Evolutionary conservation across 1,140 invertebrate species (phyloP).

Genomic region (Pogonognathellus flavescens): DNA sequence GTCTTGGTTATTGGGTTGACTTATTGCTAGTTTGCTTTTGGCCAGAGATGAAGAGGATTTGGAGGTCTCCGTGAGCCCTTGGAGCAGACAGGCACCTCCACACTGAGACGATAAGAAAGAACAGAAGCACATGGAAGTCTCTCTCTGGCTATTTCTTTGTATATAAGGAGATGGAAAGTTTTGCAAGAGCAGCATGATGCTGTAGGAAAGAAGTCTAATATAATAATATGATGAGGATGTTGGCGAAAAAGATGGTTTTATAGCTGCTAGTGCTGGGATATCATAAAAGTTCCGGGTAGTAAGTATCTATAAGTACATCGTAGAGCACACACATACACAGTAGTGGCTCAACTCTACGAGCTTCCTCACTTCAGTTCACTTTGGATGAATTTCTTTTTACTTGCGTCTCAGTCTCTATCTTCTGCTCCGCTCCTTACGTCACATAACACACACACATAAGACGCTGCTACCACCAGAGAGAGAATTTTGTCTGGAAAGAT

Average conservation of each 20-base stretch:
- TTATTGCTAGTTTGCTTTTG: conserved; percentile 13
- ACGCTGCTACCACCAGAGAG: background rate
- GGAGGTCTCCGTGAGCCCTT: conserved; percentile 3
- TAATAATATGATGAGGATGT: conserved; percentile 56
- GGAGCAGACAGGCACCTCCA: background rate
- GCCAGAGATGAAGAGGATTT: background rate
- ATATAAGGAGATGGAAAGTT: background rate
- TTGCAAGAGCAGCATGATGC: background rate
- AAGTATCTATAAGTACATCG: conserved; percentile 42
- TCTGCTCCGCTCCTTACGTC: conserved; percentile 5
- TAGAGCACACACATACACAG: conserved; percentile 13
- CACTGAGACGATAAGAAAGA: background rate
- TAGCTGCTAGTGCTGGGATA: conserved; percentile 43
- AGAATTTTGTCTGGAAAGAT: background rate
- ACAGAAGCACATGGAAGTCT: background rate
- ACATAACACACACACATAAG: background rate
- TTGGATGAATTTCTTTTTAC: conserved; percentile 9
- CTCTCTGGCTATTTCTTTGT: no score
- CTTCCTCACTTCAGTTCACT: background rate
- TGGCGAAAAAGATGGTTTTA: conserved; percentile 57
- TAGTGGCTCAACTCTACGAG: conserved; percentile 25
- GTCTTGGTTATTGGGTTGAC: conserved; percentile 7
- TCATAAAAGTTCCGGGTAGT: conserved; percentile 53
- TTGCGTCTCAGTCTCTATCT: background rate
- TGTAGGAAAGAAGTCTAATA: conserved; percentile 6